Evolutionary conservation across 2,113 vertebrate species (phyloP), one percentile per base, ranked within the genome.

Genomic region (Oryctolagus cuniculus): DNA sequence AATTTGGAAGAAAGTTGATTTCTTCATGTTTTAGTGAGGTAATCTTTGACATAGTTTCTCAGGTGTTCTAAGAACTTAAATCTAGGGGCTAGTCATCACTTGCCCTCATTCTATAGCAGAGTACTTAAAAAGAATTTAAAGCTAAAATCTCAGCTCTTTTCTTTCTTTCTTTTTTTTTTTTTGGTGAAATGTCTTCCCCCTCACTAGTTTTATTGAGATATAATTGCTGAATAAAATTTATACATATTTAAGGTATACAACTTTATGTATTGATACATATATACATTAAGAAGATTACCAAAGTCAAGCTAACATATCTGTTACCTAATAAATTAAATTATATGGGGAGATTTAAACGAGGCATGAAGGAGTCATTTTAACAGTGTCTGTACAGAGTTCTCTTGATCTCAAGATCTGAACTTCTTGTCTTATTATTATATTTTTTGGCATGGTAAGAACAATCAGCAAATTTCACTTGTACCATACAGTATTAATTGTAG

Each of bases 11-110:
- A 92, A 78, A 73, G 16, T 31, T 91, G 64, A 0, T 80, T 89
- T 95, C 21, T 70, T 90, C 17, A 6, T 85, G 11, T 81, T 95
- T 93, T 87, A 85, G n/a, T 90, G 44, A 74, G 38, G 34, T 84
- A 31, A 29, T 86, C 87, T 92, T 95, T 77, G 74, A 72, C 11
- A 15, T 75, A 38, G 86, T 92, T 95, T 94, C 67, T 53, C 51
- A 7, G 91, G 83, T 93, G 19, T 15, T 77, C 11, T 67, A 36
- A 51, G 31, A 2, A 34, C 29, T 83, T 81, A 58, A 21, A 58
- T 16, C 55, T 58, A 58, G 55, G 55, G 13, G 4, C 19, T 15
- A 58, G 55, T 44, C 44, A 44, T 44, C 44, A 44, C 44, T 44
- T 44, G 44, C 44, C 44, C 44, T 44, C 44, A 44, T 44, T 44